Evolutionary conservation across 1,140 invertebrate species (phyloP).

Genomic region (Centruroides sculpturatus): DNA sequence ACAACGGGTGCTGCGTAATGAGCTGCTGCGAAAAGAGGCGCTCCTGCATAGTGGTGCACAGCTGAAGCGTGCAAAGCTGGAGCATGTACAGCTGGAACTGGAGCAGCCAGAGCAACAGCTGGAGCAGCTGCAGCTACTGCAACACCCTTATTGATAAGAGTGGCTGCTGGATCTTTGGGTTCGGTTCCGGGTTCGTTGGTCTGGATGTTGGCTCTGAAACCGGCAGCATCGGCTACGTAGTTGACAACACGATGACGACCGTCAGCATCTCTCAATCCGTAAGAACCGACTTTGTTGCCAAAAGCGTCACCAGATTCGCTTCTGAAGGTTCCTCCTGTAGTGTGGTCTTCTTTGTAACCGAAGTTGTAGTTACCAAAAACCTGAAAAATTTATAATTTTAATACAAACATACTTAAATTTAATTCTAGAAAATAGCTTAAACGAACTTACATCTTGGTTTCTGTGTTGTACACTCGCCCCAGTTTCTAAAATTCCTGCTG

Average conservation of each 20-base stretch:
- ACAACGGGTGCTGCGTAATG: too few relatives aligned
- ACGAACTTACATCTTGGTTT: conserved; percentile 19
- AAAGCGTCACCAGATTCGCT: conserved; percentile 17
- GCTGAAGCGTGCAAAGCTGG: conserved; percentile 1
- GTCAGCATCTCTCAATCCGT: conserved; percentile 20
- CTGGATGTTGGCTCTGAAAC: conserved; percentile 19
- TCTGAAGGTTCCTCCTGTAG: conserved; percentile 21
- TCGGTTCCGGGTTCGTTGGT: conserved; percentile 19
- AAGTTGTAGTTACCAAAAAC: conserved; percentile 17
- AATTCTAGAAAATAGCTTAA: background rate
- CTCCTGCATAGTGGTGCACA: too few relatives aligned
- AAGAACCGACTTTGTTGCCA: conserved; percentile 20
- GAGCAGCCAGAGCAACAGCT: background rate
- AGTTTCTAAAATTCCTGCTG: too few relatives aligned
- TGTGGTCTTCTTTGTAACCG: conserved; percentile 21
- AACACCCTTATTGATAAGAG: conserved; percentile 19
- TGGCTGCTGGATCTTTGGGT: conserved; percentile 18
- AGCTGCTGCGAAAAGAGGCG: too few relatives aligned
- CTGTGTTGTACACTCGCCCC: conserved; percentile 14
- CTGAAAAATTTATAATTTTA: background rate
- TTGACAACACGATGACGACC: conserved; percentile 20
- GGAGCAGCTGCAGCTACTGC: conserved; percentile 3
- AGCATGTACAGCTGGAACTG: background rate
- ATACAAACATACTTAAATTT: background rate
- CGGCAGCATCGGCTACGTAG: conserved; percentile 22